Evolutionary conservation across 2,888 invertebrate genomes (phyloP).

Genomic region (Uropetala carovei): DNA sequence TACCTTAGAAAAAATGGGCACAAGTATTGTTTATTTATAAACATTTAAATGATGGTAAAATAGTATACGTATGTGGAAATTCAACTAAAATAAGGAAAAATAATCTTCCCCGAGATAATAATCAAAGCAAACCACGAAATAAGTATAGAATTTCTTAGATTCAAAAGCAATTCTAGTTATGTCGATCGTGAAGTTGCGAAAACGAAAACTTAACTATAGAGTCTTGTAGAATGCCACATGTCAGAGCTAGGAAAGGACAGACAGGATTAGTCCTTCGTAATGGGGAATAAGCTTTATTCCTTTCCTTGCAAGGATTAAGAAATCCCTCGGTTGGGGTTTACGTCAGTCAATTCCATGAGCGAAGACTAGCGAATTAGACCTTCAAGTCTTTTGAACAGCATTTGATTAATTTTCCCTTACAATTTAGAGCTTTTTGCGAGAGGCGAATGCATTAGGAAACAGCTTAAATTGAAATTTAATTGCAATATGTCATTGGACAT

Average conservation of each 20-base stretch:
- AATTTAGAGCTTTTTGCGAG: slow-evolving; percentile 43
- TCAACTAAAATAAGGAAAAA: too few species aligned
- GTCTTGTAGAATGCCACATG: background rate
- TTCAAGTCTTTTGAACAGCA: slow-evolving; percentile 55
- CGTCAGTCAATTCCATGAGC: slow-evolving; percentile 62
- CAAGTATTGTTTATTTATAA: too few species aligned
- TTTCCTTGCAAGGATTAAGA: slow-evolving; percentile 57
- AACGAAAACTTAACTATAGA: background rate
- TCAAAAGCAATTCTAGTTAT: background rate
- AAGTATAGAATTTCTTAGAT: background rate
- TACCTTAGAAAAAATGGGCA: too few species aligned
- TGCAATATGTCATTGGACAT: slow-evolving; percentile 56
- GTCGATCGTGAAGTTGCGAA: background rate
- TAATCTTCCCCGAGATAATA: too few species aligned
- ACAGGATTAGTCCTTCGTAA: slow-evolving; percentile 38
- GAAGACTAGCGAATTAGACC: slow-evolving; percentile 42
- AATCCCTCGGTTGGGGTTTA: slow-evolving; percentile 45
- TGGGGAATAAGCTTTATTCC: slow-evolving; percentile 64
- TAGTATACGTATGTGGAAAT: too few species aligned
- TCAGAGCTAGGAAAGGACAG: background rate
- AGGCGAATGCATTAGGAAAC: background rate
- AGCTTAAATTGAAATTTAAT: slow-evolving; percentile 47
- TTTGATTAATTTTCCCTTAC: slow-evolving; percentile 63
- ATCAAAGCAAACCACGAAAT: background rate
- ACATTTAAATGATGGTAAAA: too few species aligned